Evolutionary conservation across 1,140 invertebrate species (phyloP).

Genomic region (Lasioglossum baleicum): DNA sequence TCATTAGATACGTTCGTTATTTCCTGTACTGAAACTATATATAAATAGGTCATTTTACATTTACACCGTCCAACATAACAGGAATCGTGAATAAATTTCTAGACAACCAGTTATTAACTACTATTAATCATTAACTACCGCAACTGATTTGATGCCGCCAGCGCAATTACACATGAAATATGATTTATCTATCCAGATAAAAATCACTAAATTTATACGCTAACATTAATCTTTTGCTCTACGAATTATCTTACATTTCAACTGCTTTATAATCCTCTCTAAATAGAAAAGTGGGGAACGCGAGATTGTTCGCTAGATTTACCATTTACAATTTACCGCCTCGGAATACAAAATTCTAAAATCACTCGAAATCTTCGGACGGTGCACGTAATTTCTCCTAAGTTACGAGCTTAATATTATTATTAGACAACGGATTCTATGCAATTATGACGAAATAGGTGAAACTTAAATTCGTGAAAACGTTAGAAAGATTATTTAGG

Average conservation of each 20-base stretch:
- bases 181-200: conserved; percentile 16
- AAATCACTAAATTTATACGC: background rate
- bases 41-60: conserved; percentile 30
- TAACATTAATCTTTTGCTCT: background rate
- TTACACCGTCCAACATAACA: background rate
- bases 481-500: no score
- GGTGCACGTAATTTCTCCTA: no score
- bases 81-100: conserved; percentile 35
- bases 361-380: no score
- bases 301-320: no score
- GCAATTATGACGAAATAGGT: no score
- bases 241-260: background rate
- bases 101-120: conserved; percentile 31
- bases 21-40: background rate
- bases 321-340: no score
- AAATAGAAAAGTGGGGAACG: background rate
- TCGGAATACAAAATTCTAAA: no score
- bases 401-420: no score
- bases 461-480: no score
- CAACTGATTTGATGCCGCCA: background rate
- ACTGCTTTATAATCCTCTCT: background rate
- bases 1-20: conserved; percentile 1
- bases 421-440: no score
- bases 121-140: conserved; percentile 39
- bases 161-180: background rate